phyloP scores from a whole-genome alignment of 2,113 vertebrate genomes.

The Bujurquina vittata region DNA sequence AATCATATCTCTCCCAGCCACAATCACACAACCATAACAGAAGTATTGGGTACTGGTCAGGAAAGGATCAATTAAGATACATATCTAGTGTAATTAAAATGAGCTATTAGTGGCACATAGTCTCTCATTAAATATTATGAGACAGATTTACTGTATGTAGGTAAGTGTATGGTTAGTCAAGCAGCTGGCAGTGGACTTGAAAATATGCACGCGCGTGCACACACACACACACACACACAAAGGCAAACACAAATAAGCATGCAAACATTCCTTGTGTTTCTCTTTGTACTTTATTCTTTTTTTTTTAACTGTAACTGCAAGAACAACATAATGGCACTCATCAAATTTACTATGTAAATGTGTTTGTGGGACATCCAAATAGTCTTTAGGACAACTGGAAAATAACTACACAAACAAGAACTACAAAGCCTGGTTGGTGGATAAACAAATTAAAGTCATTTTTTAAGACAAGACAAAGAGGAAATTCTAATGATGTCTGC shows the following conservation, averaged over 20 bases:
- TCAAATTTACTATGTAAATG: conserved; percentile 16
- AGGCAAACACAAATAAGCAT: background rate
- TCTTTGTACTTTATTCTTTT: conserved; percentile 1
- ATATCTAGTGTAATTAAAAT: conserved; percentile 27
- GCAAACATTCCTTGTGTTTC: background rate
- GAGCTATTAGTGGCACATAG: conserved; percentile 3
- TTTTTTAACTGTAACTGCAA: background rate
- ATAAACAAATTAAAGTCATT: conserved; percentile 23
- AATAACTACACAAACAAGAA: conserved; percentile 31
- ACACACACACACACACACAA: conserved; percentile 15
- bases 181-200: conserved; percentile 1
- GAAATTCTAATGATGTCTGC: conserved; percentile 25
- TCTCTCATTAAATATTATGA: conserved; percentile 47
- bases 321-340: conserved; percentile 33
- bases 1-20: conserved; percentile 2
- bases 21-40: conserved; percentile 28
- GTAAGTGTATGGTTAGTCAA: conserved; percentile 6
- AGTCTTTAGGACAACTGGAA: background rate
- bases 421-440: conserved; percentile 16
- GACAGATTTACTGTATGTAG: conserved; percentile 43
- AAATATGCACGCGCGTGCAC: conserved; percentile 26
- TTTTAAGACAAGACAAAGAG: background rate
- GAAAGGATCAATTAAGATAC: conserved; percentile 39
- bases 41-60: conserved; percentile 35
- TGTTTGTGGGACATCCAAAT: conserved; percentile 31